Evolutionary conservation across 2,888 invertebrate species (phyloP), one percentile per base, ranked within the genome.

Genomic region (Epicampocera succincta): DNA sequence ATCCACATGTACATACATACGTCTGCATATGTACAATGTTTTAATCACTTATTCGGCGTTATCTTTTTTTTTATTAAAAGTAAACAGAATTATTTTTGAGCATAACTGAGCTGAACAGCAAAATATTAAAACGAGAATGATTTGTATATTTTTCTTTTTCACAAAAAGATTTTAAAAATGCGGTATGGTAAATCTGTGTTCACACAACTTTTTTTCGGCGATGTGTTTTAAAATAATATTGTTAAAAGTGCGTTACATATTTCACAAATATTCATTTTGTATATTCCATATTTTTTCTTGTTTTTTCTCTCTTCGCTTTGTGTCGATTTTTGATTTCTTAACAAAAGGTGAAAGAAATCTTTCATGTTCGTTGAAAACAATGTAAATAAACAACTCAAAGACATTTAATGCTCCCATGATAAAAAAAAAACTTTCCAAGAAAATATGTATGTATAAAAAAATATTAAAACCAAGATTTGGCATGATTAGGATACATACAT

Each of bases 361-460:
- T 44, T 44, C 6, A n/a, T 19, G 21, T 66, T 66, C 54, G 46
- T 48, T 74, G 25, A 52, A 29, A 73, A 44, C 17, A 44, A 54
- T 50, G n/a, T 38, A 63, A 63, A 65, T 73, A 65, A 73, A 73
- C 63, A 65, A 65, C 46, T 60, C 60, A 40, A 40, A 65, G 54
- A 65, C 74, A 74, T 65, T 74, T 56, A 46, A 40, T 38, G 44
- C 29, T 63, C 52, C 38, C 25, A 12, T 38, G 19, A 19, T 38
- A 19, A 42, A 56, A 13, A 42, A 63, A 44, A 46, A 46, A 46
- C n/a, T 3, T 74, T 74, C 25, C 38, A 58, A 75, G 48, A 56
- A 50, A 50, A 48, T 12, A 42, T 33, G 11, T n/a, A n/a, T n/a
- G n/a, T n/a, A n/a, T n/a, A n/a, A n/a, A n/a, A n/a, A n/a, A n/a